These are phyloP conservation scores for Chrosomus eos DNA, from an alignment of 2,797 vertebrate genomes.

Conservation along the genomic window DNA sequence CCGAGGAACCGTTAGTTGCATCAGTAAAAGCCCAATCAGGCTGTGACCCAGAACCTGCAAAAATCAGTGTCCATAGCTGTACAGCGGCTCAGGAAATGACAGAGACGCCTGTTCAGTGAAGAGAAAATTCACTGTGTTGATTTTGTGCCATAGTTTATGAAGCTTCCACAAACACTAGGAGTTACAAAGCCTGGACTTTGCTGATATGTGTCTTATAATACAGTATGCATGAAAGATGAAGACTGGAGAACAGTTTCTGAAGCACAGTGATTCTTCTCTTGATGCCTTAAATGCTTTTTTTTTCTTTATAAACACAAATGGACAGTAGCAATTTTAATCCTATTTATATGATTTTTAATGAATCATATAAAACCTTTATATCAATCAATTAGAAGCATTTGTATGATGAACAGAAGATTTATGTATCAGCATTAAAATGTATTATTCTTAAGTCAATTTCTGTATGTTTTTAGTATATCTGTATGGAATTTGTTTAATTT, in stretches of 20 bases:
- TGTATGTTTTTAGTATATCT: conserved; percentile 56
- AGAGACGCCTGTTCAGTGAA: conserved; percentile 41
- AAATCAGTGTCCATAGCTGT: conserved; percentile 29
- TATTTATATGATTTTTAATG: conserved; percentile 57
- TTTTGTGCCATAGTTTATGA: conserved; percentile 56
- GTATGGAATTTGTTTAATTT: conserved; percentile 30
- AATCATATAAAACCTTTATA: conserved; percentile 62
- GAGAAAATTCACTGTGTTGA: conserved; percentile 18
- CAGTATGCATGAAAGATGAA: conserved; percentile 18
- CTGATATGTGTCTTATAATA: conserved; percentile 28
- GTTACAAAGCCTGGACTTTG: conserved; percentile 38
- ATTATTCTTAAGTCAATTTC: conserved; percentile 59
- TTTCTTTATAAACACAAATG: conserved; percentile 55
- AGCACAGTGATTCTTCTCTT: conserved; percentile 46
- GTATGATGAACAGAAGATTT: conserved; percentile 57
- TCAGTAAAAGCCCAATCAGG: conserved; percentile 25
- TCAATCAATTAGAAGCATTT: conserved; percentile 56
- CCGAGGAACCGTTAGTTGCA: conserved; percentile 13
- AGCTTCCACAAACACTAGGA: conserved; percentile 57
- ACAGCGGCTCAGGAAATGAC: conserved; percentile 24
- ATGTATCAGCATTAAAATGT: conserved; percentile 61
- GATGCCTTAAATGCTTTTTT: conserved; percentile 57
- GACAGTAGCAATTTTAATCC: conserved; percentile 59
- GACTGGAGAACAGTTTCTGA: conserved; percentile 45
- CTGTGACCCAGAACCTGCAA: conserved; percentile 42